Evolutionary conservation across 2,888 invertebrate species (phyloP), one percentile per base, ranked within the genome.

Genomic region (Eupithecia exiguata): DNA sequence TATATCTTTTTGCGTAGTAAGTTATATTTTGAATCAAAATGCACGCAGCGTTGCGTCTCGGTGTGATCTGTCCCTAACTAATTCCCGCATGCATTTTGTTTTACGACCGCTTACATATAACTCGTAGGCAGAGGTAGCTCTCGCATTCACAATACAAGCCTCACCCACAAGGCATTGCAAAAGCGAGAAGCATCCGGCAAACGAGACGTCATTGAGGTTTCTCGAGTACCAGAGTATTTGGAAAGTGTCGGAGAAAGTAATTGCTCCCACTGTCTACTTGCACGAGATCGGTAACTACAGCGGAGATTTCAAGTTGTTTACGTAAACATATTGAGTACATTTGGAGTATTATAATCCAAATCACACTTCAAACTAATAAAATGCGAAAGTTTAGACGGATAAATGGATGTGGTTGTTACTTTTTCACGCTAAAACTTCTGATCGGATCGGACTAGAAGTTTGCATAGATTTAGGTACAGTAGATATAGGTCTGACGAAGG

Each of bases 171-270:
- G 38, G 14, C 38, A 66, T 66, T 66, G n/a, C 66, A 66, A 66
- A 65, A 43, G n/a, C 66, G 40, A 66, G 40, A 40, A 66, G 66
- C 40, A 66, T 66, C 38, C 36, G 18, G 21, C 5, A 38, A 38
- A 9, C 38, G n/a, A 65, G 68, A 69, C 66, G 36, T 40, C 46
- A 62, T 65, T 38, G 66, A 61, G 71, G 49, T 71, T 69, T 74
- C 71, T 74, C 71, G 71, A 46, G 66, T 71, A 36, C 36, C 36
- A 36, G 35, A 9, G 63, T 36, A 74, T 69, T 71, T 69, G 69
- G 74, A 74, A 74, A 74, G 74, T 71, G 71, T 61, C 38, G 62
- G 74, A 67, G 74, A 69, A 74, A 71, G 74, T 69, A 36, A 58
- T 65, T 70, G 63, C 62, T 25, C 14, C 66, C 38, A 9, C 6